These are phyloP conservation scores for Champsocephalus esox DNA, from an alignment of 2,797 vertebrate genomes.

Conservation along the genomic window DNA sequence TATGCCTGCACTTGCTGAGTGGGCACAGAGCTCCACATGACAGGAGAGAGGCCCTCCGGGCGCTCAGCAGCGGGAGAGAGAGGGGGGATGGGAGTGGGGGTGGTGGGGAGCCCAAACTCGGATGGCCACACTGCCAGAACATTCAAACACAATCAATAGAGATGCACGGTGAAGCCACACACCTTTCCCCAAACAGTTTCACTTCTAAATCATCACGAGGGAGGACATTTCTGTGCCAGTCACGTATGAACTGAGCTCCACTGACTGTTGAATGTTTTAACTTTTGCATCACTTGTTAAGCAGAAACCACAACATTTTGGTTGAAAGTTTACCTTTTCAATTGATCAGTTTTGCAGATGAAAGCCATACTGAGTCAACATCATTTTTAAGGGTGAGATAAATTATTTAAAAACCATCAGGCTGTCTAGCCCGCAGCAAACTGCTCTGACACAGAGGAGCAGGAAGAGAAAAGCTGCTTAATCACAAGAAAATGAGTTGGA, in stretches of 20 bases:
- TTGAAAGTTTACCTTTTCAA: not conserved
- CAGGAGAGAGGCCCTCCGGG: constrained; percentile 80
- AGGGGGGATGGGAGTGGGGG: constrained; percentile 11
- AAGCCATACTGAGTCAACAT: constrained; percentile 1
- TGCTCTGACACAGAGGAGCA: constrained; percentile 41
- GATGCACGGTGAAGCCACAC: constrained; percentile 27
- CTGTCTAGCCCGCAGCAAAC: constrained; percentile 45
- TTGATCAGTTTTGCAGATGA: constrained; percentile 27
- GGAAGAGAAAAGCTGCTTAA: constrained; percentile 82
- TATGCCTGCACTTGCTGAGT: constrained; percentile 89
- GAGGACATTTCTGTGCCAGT: constrained; percentile 13
- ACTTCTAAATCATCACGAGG: constrained; percentile 25
- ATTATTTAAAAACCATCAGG: constrained; percentile 33
- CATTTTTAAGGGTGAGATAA: constrained; percentile 38
- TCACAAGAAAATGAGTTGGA: constrained; percentile 80
- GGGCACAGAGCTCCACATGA: constrained; percentile 86
- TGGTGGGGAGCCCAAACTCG: constrained; percentile 37
- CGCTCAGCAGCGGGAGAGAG: constrained; percentile 61
- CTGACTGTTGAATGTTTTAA: constrained; percentile 7
- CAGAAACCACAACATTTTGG: not conserved
- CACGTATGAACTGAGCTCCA: constrained; percentile 6
- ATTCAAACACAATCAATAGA: constrained; percentile 65
- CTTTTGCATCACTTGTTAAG: not conserved
- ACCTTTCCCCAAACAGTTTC: constrained; percentile 44
- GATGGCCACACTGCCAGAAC: constrained; percentile 74